Percentiles rank a stretch among this genome's conserved stretches.
Evolutionary conservation across 2,888 invertebrate genomes (phyloP).

Genomic region (Stegophylla sp.): DNA sequence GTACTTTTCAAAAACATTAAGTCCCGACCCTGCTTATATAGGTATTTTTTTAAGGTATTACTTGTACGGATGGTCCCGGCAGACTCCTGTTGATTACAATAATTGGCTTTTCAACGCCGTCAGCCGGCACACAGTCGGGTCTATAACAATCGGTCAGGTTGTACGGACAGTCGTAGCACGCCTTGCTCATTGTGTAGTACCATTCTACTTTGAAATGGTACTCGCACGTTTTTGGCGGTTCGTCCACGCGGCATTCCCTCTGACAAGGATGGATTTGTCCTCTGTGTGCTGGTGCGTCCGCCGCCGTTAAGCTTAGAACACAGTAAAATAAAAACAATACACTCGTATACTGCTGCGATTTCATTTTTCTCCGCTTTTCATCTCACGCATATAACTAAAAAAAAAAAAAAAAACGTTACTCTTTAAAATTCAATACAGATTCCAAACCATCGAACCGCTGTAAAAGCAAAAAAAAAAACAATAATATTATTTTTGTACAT

Average conservation of each 20-base stretch:
- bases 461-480: too few species aligned
- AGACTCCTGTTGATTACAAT: slow-evolving; percentile 83
- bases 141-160: slow-evolving; percentile 77
- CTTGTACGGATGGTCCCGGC: slow-evolving; percentile 86
- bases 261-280: slow-evolving; percentile 69
- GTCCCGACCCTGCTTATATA: too few species aligned
- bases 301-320: background rate
- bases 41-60: slow-evolving; percentile 64
- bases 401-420: too few species aligned
- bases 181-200: slow-evolving; percentile 87
- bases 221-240: slow-evolving; percentile 72
- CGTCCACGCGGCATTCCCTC: slow-evolving; percentile 70
- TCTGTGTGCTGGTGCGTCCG: background rate
- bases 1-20: too few species aligned
- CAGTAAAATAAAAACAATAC: background rate
- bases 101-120: slow-evolving; percentile 79
- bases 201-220: slow-evolving; percentile 80
- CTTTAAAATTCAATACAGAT: too few species aligned
- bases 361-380: slow-evolving; percentile 50
- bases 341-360: background rate
- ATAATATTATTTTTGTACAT: too few species aligned
- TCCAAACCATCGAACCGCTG: too few species aligned
- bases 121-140: slow-evolving; percentile 82
- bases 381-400: slow-evolving; percentile 14
- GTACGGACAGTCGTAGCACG: slow-evolving; percentile 82